These are phyloP conservation scores for Erynnis tages DNA, from an alignment of 2,888 invertebrate species.

Conservation along the genomic window DNA sequence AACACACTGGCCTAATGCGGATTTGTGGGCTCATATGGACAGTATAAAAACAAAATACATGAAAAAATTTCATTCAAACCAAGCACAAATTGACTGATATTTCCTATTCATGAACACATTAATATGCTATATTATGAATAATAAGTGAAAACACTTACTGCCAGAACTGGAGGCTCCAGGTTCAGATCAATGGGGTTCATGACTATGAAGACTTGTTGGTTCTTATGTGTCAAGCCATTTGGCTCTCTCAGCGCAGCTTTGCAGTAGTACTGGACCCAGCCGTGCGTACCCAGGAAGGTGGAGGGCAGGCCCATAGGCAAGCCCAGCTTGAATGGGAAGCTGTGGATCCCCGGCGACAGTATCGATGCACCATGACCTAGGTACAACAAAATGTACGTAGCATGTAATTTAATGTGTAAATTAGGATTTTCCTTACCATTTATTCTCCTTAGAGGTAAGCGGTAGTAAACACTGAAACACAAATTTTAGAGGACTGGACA, in stretches of 20 bases:
- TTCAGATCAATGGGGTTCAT: constrained; percentile 98
- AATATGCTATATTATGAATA: background rate
- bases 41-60: too few relatives aligned
- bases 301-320: constrained; percentile 94
- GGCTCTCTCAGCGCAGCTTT: constrained; percentile 94
- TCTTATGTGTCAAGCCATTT: constrained; percentile 94
- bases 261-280: constrained; percentile 97
- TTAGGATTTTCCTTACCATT: too few relatives aligned
- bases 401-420: too few relatives aligned
- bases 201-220: constrained; percentile 98
- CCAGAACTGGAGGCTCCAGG: constrained; percentile 91
- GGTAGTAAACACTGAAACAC: too few relatives aligned
- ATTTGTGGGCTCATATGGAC: too few relatives aligned
- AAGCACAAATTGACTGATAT: too few relatives aligned
- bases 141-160: constrained; percentile 83
- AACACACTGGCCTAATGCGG: too few relatives aligned
- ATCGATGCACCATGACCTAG: constrained; percentile 91
- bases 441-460: too few relatives aligned
- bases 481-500: too few relatives aligned
- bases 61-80: too few relatives aligned
- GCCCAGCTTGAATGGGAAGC: constrained; percentile 96
- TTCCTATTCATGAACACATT: too few relatives aligned
- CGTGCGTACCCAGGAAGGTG: constrained; percentile 95
- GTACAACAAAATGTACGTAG: background rate
- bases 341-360: constrained; percentile 95